Evolutionary conservation across 2,797 vertebrate genomes (phyloP), one percentile per base, ranked within the genome.

Genomic region (Forpus xanthops): DNA sequence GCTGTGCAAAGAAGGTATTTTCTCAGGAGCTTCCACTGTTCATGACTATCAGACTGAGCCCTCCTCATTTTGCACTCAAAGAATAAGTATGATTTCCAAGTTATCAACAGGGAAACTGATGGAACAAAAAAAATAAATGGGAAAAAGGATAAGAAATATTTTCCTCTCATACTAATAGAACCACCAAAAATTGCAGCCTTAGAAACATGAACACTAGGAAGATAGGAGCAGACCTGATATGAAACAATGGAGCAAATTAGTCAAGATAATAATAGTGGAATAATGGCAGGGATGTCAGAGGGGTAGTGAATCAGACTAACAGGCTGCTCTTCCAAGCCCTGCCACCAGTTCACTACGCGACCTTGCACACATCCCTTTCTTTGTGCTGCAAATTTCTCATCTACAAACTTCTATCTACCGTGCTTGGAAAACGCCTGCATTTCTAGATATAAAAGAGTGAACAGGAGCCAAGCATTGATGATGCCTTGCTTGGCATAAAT

Each of bases 81-180:
- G 37, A 83, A 62, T 15, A 74, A 44, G 17, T 58, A 78, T 5
- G 12, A 65, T 28, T 49, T 68, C 50, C 47, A 74, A 49, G 14
- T 60, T 82, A 76, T 3, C 1, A 3, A 47, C 70, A 71, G 27
- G 18, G 33, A 83, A 84, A 81, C 6, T 21, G 23, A 42, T 23
- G 10, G 14, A 5, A 7, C 2, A 39, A 60, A 4, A 2, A 2
- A 5, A n/a, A 28, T 25, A 24, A 4, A 33, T 33, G 55, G 1
- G 2, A 2, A 12, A 8, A 1, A 2, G 8, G 27, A 74, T 27
- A 25, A 30, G 47, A 60, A 17, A 42, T 2, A 17, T 67, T 64
- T 74, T 82, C 16, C 24, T 81, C 37, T 42, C 44, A 58, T 35
- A 5, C 4, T 60, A 75, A 37, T 25, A 56, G 8, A 30, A 31